phyloP scores from a whole-genome alignment of 1,140 invertebrate species.

The Atopsyche davidsoni region DNA sequence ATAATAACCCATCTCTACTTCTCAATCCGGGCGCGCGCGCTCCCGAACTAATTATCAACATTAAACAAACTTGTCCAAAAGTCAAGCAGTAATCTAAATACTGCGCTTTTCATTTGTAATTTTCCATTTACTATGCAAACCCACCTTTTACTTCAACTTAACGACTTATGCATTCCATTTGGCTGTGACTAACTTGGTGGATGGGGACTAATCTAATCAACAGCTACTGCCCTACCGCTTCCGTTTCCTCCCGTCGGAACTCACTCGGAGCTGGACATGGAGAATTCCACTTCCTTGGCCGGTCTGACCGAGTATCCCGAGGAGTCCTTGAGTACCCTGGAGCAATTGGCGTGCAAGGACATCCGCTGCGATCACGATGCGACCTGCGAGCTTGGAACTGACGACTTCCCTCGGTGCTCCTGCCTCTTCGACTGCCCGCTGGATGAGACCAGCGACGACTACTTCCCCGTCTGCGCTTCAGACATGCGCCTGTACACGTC shows the following conservation, averaged over 20 bases:
- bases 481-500: slow-evolving; percentile 76
- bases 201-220: slow-evolving; percentile 14
- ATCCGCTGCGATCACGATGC: slow-evolving; percentile 80
- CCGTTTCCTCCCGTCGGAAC: slow-evolving; percentile 37
- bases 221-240: slow-evolving; percentile 32
- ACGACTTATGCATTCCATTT: no score
- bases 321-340: slow-evolving; percentile 40
- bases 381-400: slow-evolving; percentile 69
- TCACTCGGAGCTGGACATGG: slow-evolving; percentile 36
- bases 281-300: slow-evolving; percentile 23
- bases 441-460: slow-evolving; percentile 47
- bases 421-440: slow-evolving; percentile 66
- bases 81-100: no score
- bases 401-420: slow-evolving; percentile 69
- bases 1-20: no score
- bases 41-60: no score
- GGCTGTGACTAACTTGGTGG: no score
- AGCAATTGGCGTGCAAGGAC: slow-evolving; percentile 64
- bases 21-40: no score
- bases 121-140: no score
- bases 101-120: no score
- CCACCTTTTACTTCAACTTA: no score
- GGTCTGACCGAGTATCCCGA: slow-evolving; percentile 31
- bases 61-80: no score
- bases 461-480: slow-evolving; percentile 73